Conservation (phyloP, 2,113 vertebrate species). For the Sardina pilchardus region DNA sequence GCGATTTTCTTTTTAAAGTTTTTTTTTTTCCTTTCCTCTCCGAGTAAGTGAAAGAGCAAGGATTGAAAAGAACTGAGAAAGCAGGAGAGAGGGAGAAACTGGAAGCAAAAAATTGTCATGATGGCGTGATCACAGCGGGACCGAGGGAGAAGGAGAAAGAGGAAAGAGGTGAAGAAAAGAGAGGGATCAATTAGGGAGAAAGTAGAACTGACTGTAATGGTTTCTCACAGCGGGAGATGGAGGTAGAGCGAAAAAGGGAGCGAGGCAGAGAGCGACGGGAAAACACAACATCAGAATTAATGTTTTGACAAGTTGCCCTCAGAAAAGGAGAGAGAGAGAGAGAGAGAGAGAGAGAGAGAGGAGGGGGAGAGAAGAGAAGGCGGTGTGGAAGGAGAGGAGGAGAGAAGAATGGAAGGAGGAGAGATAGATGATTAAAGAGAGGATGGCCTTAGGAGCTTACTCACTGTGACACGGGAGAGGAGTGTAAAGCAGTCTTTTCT, state of each 20-base stretch:
- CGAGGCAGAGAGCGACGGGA: constrained; percentile 41
- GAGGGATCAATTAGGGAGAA: constrained; percentile 75
- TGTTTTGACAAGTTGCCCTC: constrained; percentile 55
- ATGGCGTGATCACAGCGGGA: constrained; percentile 69
- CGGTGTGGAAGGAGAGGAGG: neutral
- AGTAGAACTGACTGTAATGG: constrained; percentile 67
- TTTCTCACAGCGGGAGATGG: constrained; percentile 69
- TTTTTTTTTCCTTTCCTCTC: neutral
- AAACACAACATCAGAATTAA: constrained; percentile 58
- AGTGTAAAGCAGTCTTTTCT: neutral
- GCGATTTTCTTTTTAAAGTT: neutral
- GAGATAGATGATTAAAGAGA: constrained; percentile 11
- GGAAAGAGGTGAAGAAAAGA: constrained; percentile 49
- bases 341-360: constrained; percentile 42
- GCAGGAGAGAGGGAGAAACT: constrained; percentile 53
- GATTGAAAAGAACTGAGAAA: constrained; percentile 40
- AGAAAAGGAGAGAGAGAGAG: constrained; percentile 49
- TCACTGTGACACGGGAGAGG: constrained; percentile 51
- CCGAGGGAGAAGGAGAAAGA: constrained; percentile 47
- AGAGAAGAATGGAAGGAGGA: neutral
- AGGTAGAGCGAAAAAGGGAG: constrained; percentile 38
- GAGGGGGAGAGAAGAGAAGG: constrained; percentile 39
- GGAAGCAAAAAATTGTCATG: constrained; percentile 68
- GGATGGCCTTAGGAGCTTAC: constrained; percentile 26
- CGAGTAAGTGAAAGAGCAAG: constrained; percentile 8